Conservation (phyloP, 2,888 invertebrate genomes). For the Melanophora roralis region DNA sequence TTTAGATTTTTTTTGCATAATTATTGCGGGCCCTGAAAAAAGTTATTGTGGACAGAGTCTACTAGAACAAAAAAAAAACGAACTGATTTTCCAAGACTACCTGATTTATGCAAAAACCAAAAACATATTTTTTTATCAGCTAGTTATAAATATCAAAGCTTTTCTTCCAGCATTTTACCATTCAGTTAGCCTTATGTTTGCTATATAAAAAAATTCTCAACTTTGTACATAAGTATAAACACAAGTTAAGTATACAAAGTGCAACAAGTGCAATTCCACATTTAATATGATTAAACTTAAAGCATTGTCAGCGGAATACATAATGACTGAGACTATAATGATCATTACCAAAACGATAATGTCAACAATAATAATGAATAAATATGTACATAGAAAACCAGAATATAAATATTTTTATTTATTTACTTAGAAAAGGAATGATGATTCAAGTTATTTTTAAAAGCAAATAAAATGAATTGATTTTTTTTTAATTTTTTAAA, state of each 20-base stretch:
- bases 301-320: slow-evolving; percentile 16
- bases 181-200: too few relatives aligned
- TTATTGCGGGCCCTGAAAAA: too few relatives aligned
- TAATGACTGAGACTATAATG: background rate
- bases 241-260: slow-evolving; percentile 34
- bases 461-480: background rate
- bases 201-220: too few relatives aligned
- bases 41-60: too few relatives aligned
- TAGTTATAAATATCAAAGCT: too few relatives aligned
- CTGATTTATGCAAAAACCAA: too few relatives aligned
- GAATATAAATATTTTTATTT: background rate
- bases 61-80: too few relatives aligned
- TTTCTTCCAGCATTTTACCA: too few relatives aligned
- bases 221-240: too few relatives aligned
- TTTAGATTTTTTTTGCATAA: too few relatives aligned
- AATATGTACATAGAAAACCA: slow-evolving; percentile 12
- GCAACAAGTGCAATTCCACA: slow-evolving; percentile 46
- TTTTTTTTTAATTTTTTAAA: background rate
- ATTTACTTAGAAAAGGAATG: background rate
- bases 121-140: too few relatives aligned
- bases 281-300: slow-evolving; percentile 29
- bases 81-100: too few relatives aligned
- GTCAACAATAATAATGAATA: background rate
- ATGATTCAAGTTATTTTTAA: slow-evolving; percentile 26
- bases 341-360: background rate